These are phyloP conservation scores for Nematolebias whitei DNA, from an alignment of 2,113 vertebrate species.

Conservation along the genomic window DNA sequence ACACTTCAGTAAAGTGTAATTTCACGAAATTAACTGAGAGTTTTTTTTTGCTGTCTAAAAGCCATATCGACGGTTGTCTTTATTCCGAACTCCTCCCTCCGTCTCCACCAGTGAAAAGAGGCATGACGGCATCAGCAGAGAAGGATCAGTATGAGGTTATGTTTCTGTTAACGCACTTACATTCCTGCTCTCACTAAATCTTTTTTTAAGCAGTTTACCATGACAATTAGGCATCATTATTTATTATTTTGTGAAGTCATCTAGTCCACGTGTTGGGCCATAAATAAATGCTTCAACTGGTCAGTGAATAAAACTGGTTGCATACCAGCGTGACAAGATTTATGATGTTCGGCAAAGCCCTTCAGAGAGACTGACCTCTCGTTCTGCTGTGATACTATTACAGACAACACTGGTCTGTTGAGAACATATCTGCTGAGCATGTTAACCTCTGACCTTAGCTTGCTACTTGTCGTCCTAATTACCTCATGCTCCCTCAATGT, in stretches of 20 bases:
- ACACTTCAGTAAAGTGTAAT: not conserved
- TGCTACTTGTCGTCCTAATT: slow-evolving; percentile 66
- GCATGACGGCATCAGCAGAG: slow-evolving; percentile 18
- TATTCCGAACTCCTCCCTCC: slow-evolving; percentile 14
- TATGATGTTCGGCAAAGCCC: slow-evolving; percentile 21
- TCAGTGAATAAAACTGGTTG: slow-evolving; percentile 78
- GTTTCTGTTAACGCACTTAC: not conserved
- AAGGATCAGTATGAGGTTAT: slow-evolving; percentile 32
- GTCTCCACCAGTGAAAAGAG: slow-evolving; percentile 33
- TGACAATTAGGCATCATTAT: not conserved
- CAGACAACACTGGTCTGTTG: slow-evolving; percentile 64
- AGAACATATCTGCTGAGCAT: slow-evolving; percentile 73
- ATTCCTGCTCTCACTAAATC: not conserved
- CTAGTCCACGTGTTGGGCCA: slow-evolving; percentile 38
- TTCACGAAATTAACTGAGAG: too few species aligned
- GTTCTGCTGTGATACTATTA: slow-evolving; percentile 45
- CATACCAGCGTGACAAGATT: slow-evolving; percentile 72
- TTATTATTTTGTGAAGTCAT: slow-evolving; percentile 10
- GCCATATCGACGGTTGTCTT: slow-evolving; percentile 36
- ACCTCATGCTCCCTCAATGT: slow-evolving; percentile 81
- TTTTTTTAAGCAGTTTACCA: not conserved
- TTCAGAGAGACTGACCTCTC: slow-evolving; percentile 44
- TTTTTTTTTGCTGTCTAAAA: not conserved
- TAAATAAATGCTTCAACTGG: slow-evolving; percentile 63
- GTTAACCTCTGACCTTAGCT: slow-evolving; percentile 69